Base-by-base conservation (phyloP, 2,113 vertebrate genomes). In the Notarius lentiginosus region DNA sequence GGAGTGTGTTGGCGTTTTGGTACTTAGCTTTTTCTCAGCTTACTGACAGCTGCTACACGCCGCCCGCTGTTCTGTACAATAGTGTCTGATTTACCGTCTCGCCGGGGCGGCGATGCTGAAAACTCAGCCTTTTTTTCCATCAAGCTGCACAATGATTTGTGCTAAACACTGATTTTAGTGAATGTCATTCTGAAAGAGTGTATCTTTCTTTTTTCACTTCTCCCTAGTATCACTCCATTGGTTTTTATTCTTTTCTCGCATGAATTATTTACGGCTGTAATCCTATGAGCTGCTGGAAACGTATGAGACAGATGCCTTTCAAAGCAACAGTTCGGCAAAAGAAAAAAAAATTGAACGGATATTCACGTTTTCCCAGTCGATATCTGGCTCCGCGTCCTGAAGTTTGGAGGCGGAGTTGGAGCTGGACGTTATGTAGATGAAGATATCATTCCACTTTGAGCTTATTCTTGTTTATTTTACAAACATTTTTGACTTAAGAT, bases 31-130 rank as follows among this genome's bases (percentile, higher is more conserved):
- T 30, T 27, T 79, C 14, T 66, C 27, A 27, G 63, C 63, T 80
- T 80, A 56, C 77, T 81, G 51, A 86, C 53, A 49, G 27, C 51
- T 58, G 27, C 84, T 70, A 49, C 63, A 77, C 30, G 27, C 84
- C 63, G 20, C 84, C 84, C 47, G 61, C 47, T 53, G 65, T 4
- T 72, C 61, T 30, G 11, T 49, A 76, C 53, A 86, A 72, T 72
- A 56, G 53, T 1, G 47, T 15, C 73, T 85, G 73, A 85, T 85
- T 51, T 53, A 49, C 47, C 47, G 72, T 47, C 30, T 76, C 76
- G 2, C 34, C 72, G 51, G 24, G 24, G n/a, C 11, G 34, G 18
- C 8, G 17, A 58, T 15, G 56, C 84, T 85, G 55, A 85, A 76
- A 27, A 63, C 2, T 49, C 68, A 20, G 53, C 1, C n/a, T 55